A percentile compares a stretch with the other conserved stretches of the same genome.
phyloP scores from a whole-genome alignment of 2,797 vertebrate genomes.

The Diplodus puntazzo region DNA sequence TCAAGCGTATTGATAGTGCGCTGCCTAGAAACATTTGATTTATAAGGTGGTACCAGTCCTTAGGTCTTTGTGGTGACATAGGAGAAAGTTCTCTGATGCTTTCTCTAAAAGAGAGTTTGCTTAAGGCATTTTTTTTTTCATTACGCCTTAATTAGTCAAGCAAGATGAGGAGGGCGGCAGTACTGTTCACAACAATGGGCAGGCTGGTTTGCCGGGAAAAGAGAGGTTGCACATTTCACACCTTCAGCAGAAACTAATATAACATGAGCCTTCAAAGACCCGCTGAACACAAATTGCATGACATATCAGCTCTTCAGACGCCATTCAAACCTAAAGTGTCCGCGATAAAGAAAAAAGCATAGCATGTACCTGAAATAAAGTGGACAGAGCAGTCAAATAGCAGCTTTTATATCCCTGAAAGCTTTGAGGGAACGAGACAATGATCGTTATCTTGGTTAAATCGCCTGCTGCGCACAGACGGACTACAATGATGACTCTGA shows the following conservation, averaged over 20 bases:
- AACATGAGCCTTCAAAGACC: slow-evolving; percentile 31
- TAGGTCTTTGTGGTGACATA: not conserved
- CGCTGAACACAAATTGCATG: slow-evolving; percentile 11
- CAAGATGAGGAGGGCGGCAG: slow-evolving; percentile 18
- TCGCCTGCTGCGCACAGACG: slow-evolving; percentile 22
- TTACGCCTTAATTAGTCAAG: slow-evolving; percentile 25
- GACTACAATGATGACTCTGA: slow-evolving; percentile 23
- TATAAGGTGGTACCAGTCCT: slow-evolving; percentile 21
- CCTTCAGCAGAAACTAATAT: slow-evolving; percentile 58
- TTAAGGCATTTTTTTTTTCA: slow-evolving; percentile 18
- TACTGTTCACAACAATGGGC: slow-evolving; percentile 36
- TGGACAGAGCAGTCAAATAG: not conserved
- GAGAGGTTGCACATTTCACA: slow-evolving; percentile 58
- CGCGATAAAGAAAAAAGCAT: slow-evolving; percentile 12
- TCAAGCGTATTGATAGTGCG: slow-evolving; percentile 32
- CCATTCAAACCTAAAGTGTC: slow-evolving; percentile 12
- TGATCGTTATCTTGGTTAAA: slow-evolving; percentile 30
- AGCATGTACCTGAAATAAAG: slow-evolving; percentile 1
- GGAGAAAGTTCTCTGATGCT: slow-evolving; percentile 25
- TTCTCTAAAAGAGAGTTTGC: not conserved
- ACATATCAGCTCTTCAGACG: slow-evolving; percentile 15
- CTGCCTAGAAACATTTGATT: slow-evolving; percentile 51
- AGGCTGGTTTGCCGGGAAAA: slow-evolving; percentile 30
- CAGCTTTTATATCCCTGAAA: slow-evolving; percentile 17
- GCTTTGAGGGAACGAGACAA: slow-evolving; percentile 21